Percentiles rank a stretch among this genome's conserved stretches.
Evolutionary conservation across 1,140 invertebrate species (phyloP).

Genomic region (Drosophila baimaii): DNA sequence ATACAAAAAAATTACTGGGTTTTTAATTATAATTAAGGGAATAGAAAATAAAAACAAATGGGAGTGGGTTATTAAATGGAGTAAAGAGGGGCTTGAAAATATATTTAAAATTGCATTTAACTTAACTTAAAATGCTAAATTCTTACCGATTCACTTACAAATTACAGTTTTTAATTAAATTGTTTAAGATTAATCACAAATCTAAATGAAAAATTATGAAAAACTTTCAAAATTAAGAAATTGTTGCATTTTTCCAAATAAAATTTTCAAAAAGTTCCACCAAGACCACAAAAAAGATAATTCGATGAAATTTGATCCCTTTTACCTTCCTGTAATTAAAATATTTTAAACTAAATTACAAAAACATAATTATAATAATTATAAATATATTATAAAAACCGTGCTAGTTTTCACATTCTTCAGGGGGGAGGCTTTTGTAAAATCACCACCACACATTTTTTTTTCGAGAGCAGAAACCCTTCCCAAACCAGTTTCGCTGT

Average conservation of each 20-base stretch:
- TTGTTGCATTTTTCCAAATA: no score
- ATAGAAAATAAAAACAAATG: background rate
- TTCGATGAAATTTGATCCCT: no score
- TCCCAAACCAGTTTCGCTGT: conserved; percentile 66
- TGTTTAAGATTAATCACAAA: no score
- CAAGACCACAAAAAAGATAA: no score
- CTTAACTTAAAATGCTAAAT: no score
- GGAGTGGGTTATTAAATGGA: background rate
- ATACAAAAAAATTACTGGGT: conserved; percentile 4
- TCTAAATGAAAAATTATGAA: no score
- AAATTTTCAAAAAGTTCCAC: no score
- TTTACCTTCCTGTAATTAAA: background rate
- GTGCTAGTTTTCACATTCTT: background rate
- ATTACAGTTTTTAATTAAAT: no score
- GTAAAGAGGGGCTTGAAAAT: background rate
- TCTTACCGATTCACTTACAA: no score
- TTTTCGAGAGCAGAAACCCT: conserved; percentile 40
- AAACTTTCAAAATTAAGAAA: no score
- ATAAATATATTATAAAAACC: background rate
- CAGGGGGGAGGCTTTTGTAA: conserved; percentile 54
- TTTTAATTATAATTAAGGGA: background rate
- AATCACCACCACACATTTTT: conserved; percentile 25
- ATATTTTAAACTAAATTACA: background rate
- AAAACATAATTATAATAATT: background rate
- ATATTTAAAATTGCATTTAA: no score